These are phyloP conservation scores for Magallana gigas DNA, from an alignment of 1,140 invertebrate species.

Conservation along the genomic window DNA sequence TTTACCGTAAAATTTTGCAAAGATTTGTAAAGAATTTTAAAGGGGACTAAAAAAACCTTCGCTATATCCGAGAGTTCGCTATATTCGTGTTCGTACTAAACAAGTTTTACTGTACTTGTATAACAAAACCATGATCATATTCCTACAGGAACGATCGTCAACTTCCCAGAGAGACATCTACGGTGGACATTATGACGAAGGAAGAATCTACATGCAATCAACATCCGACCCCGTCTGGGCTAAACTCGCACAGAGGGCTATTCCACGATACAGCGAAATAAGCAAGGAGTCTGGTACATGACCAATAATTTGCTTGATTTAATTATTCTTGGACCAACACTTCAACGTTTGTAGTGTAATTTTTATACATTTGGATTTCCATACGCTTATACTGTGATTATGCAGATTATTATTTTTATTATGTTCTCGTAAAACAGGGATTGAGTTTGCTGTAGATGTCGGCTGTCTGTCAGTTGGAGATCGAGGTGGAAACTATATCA, in stretches of 20 bases:
- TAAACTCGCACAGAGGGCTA: slow-evolving; percentile 43
- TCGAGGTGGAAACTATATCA: slow-evolving; percentile 4
- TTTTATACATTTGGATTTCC: too few species aligned
- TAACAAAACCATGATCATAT: neutral
- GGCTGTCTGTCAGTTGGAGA: slow-evolving; percentile 16
- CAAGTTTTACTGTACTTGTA: too few species aligned
- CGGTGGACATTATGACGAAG: slow-evolving; percentile 53
- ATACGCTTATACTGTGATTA: too few species aligned
- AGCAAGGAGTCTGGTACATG: slow-evolving; percentile 39
- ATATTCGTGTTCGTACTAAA: too few species aligned
- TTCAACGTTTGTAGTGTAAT: too few species aligned
- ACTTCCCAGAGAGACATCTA: slow-evolving; percentile 37
- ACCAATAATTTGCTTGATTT: too few species aligned
- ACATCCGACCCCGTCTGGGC: slow-evolving; percentile 49
- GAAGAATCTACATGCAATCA: slow-evolving; percentile 26
- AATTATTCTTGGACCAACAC: too few species aligned
- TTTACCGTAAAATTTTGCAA: too few species aligned
- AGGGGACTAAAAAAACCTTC: too few species aligned
- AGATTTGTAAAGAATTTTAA: too few species aligned
- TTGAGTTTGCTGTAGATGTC: slow-evolving; percentile 42
- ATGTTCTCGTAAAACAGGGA: slow-evolving; percentile 12
- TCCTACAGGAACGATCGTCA: neutral
- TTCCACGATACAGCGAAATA: slow-evolving; percentile 39
- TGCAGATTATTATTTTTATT: too few species aligned
- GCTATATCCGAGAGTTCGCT: too few species aligned